Conservation (phyloP, 2,888 invertebrate genomes). For the Phytoseiulus persimilis region DNA sequence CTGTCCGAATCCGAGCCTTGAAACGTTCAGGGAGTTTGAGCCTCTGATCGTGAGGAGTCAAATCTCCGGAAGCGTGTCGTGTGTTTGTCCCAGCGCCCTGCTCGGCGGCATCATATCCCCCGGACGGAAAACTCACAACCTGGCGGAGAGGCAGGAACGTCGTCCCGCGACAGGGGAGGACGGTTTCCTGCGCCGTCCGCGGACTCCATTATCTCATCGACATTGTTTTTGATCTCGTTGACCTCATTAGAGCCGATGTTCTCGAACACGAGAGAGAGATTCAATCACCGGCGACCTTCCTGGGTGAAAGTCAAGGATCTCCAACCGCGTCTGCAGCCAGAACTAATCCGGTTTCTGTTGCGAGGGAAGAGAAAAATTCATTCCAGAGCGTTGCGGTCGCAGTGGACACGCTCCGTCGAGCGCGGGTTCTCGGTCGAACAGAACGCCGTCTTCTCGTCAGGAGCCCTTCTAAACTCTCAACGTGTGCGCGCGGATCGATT, state of each 20-base stretch:
- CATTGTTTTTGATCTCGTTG: background rate
- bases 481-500: background rate
- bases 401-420: background rate
- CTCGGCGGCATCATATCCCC: background rate
- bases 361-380: background rate
- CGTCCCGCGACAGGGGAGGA: background rate
- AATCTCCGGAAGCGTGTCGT: background rate
- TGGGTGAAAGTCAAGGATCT: background rate
- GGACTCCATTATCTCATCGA: background rate
- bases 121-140: background rate
- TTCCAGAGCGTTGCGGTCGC: background rate
- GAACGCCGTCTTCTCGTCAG: background rate
- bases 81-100: background rate
- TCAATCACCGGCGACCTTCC: background rate
- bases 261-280: background rate
- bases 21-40: background rate
- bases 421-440: background rate
- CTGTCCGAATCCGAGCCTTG: too few species aligned
- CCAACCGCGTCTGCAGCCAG: background rate
- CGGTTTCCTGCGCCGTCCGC: background rate
- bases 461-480: background rate
- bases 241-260: background rate
- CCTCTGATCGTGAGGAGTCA: background rate
- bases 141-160: background rate
- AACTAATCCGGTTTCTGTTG: background rate